Evolutionary conservation across 2,888 invertebrate genomes (phyloP).

Genomic region (Neocrepidodera transversa): DNA sequence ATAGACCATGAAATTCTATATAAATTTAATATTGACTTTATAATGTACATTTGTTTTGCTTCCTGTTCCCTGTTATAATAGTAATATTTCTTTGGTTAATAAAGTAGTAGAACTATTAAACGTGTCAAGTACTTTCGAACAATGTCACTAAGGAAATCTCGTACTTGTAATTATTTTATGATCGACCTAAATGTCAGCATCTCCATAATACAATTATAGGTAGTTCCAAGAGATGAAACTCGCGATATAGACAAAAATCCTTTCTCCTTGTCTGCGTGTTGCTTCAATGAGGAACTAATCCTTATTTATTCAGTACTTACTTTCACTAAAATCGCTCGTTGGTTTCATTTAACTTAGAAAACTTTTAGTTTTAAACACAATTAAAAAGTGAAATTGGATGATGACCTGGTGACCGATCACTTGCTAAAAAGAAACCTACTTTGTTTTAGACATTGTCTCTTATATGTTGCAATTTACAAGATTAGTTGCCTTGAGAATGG

Average conservation of each 20-base stretch:
- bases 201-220: neutral
- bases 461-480: no score
- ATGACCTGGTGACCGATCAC: conserved; percentile 31
- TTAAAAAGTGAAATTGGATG: conserved; percentile 34
- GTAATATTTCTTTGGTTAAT: no score
- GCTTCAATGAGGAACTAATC: neutral
- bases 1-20: no score
- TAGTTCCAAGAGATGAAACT: neutral
- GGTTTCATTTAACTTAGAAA: conserved; percentile 1
- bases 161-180: neutral
- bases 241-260: neutral
- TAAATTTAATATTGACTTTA: no score
- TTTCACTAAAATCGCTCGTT: neutral
- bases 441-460: no score
- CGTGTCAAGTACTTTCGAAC: conserved; percentile 20
- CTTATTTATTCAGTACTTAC: neutral
- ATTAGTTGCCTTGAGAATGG: no score
- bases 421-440: neutral
- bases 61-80: no score
- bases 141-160: neutral
- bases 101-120: no score
- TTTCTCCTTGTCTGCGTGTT: neutral
- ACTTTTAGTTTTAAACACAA: conserved; percentile 28
- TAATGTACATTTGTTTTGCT: no score
- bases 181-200: neutral